Percentiles rank a stretch among this genome's conserved stretches.
These are phyloP conservation scores for Brachymystax lenok DNA, from an alignment of 2,797 vertebrate genomes.

Conservation along the genomic window DNA sequence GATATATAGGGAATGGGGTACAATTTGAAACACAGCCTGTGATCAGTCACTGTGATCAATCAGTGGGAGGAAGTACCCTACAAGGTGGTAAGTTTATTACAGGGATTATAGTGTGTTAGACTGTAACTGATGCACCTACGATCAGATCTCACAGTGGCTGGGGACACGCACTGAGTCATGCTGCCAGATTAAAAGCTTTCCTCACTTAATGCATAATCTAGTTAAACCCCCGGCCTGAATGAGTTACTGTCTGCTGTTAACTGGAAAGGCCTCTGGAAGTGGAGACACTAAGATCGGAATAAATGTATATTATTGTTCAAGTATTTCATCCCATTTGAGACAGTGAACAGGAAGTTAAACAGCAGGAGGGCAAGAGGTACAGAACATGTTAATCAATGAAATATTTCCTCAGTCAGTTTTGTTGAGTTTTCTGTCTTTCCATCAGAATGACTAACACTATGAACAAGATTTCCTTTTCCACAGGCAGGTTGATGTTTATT, in stretches of 20 bases:
- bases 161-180: constrained; percentile 30
- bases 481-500: no score
- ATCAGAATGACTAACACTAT: background rate
- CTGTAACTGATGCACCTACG: constrained; percentile 38
- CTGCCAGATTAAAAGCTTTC: constrained; percentile 56
- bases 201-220: constrained; percentile 57
- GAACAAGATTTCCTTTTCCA: no score
- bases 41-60: background rate
- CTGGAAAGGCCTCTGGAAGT: constrained; percentile 22
- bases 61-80: background rate
- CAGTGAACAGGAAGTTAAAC: background rate
- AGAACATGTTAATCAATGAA: background rate
- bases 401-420: background rate
- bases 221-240: constrained; percentile 41
- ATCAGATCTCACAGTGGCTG: constrained; percentile 43
- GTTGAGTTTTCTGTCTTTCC: background rate
- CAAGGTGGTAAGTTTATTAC: constrained; percentile 36
- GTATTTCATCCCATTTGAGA: background rate
- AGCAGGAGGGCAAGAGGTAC: background rate
- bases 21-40: background rate
- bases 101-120: constrained; percentile 44
- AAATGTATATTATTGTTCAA: constrained; percentile 15
- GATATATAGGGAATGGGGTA: background rate
- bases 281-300: background rate
- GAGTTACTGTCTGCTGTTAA: constrained; percentile 29